These are phyloP conservation scores for Drosophila simulans DNA, from an alignment of 1,140 invertebrate genomes.

Conservation along the genomic window DNA sequence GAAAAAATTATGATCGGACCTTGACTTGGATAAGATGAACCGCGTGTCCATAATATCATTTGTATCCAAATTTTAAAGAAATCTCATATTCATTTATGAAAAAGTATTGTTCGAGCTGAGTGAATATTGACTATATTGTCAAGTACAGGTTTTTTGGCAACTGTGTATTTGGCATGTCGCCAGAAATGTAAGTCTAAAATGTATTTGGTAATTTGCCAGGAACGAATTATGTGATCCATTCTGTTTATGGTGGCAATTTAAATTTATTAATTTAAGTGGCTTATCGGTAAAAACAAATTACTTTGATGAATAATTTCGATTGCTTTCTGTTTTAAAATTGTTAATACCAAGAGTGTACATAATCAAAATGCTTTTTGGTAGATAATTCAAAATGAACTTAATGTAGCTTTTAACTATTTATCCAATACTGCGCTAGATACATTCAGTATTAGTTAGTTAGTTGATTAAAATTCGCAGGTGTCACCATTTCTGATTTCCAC, in stretches of 20 bases:
- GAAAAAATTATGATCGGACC: not conserved
- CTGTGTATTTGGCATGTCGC: constrained; percentile 1
- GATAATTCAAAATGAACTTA: too few species aligned
- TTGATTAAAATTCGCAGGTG: too few species aligned
- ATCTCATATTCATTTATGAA: constrained; percentile 2
- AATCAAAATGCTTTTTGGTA: too few species aligned
- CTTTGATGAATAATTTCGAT: too few species aligned
- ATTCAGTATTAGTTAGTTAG: too few species aligned
- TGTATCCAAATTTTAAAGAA: too few species aligned
- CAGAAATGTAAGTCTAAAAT: constrained; percentile 1
- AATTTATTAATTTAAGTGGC: not conserved
- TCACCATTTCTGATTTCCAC: too few species aligned
- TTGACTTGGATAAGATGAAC: not conserved
- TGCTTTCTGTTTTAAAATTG: too few species aligned
- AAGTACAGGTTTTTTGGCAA: constrained; percentile 16
- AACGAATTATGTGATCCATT: constrained; percentile 4
- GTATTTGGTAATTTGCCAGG: constrained; percentile 23
- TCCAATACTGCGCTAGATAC: too few species aligned
- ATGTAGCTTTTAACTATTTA: too few species aligned
- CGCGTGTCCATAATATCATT: too few species aligned
- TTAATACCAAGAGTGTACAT: too few species aligned
- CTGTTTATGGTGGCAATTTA: not conserved
- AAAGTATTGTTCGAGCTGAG: not conserved
- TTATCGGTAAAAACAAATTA: not conserved
- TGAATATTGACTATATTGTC: constrained; percentile 17